These are phyloP conservation scores for Epirrhoe alternata DNA, from an alignment of 2,888 invertebrate species.

Conservation along the genomic window DNA sequence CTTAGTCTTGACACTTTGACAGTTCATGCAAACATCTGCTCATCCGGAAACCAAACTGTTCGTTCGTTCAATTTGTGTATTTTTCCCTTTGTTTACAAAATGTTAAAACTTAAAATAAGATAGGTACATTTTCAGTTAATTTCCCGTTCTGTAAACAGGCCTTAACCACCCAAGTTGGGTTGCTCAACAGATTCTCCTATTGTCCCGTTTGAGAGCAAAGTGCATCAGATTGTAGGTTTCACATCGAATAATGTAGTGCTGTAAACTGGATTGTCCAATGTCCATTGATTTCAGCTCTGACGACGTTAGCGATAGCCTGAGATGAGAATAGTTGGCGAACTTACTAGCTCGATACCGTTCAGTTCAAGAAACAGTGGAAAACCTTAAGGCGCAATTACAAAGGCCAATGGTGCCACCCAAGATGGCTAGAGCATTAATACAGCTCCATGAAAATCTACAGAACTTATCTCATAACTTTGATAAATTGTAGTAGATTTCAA, in stretches of 20 bases:
- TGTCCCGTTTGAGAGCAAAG: slow-evolving; percentile 63
- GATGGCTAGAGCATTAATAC: not conserved
- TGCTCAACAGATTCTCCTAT: slow-evolving; percentile 62
- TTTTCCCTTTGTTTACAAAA: not conserved
- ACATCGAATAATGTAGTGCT: slow-evolving; percentile 61
- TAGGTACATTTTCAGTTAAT: slow-evolving; percentile 13
- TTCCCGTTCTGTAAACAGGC: slow-evolving; percentile 25
- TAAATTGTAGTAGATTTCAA: no score
- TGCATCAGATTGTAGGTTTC: slow-evolving; percentile 67
- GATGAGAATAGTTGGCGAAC: slow-evolving; percentile 9
- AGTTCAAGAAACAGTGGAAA: not conserved
- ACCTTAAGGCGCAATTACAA: not conserved
- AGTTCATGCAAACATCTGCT: not conserved
- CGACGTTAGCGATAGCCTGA: slow-evolving; percentile 25
- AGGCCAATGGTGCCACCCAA: not conserved
- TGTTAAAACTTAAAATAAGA: not conserved
- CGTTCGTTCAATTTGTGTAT: not conserved
- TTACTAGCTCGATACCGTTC: slow-evolving; percentile 6
- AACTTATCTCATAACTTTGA: no score
- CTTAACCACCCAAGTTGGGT: slow-evolving; percentile 44
- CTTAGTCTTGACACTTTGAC: not conserved
- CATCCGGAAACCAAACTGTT: not conserved
- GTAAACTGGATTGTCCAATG: slow-evolving; percentile 60
- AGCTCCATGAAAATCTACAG: no score
- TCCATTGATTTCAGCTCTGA: slow-evolving; percentile 46